Evolutionary conservation across 2,113 vertebrate genomes (phyloP).

Genomic region (Gracilinanus agilis): DNA sequence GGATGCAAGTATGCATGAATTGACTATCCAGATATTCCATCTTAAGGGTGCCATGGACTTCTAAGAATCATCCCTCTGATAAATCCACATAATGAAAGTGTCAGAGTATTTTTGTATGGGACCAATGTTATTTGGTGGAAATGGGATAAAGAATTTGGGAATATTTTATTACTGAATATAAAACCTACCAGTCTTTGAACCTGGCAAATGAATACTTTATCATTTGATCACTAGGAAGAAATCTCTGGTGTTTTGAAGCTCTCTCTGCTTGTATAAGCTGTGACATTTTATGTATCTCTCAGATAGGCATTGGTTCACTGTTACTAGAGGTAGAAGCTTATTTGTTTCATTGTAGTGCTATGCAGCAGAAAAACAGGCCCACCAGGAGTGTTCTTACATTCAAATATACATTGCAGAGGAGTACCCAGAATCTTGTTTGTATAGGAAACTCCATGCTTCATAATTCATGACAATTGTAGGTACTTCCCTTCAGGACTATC

Average conservation of each 20-base stretch:
- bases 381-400: not conserved
- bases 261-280: not conserved
- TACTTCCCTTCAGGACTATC: not conserved
- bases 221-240: not conserved
- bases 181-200: not conserved
- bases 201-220: not conserved
- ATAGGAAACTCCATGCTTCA: slow-evolving; percentile 11
- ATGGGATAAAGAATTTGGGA: not conserved
- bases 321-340: not conserved
- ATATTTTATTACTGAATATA: not conserved
- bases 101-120: not conserved
- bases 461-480: not conserved
- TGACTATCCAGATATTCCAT: not conserved
- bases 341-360: not conserved
- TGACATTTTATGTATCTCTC: not conserved
- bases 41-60: not conserved
- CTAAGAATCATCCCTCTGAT: not conserved
- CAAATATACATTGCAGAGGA: not conserved
- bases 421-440: not conserved
- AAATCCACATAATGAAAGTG: not conserved
- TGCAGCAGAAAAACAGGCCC: not conserved
- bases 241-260: not conserved
- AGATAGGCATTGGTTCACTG: not conserved
- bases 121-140: not conserved
- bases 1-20: not conserved